phyloP scores from a whole-genome alignment of 2,888 invertebrate species.

The Drosophila setosimentum region DNA sequence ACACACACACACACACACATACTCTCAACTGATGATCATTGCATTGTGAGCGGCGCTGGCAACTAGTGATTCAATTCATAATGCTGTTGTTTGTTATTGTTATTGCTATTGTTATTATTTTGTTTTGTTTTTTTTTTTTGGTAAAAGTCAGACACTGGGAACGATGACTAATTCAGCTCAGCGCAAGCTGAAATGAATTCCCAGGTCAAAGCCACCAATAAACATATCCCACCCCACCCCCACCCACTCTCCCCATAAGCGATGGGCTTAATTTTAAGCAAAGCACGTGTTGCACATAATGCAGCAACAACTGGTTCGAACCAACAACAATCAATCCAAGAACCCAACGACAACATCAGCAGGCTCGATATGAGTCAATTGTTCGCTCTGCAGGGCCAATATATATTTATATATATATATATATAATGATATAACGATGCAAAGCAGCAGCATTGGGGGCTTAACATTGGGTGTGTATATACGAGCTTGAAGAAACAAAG shows the following conservation, averaged over 20 bases:
- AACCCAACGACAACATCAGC: constrained; percentile 42
- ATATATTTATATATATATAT: not conserved
- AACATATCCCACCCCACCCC: not conserved
- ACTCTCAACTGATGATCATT: constrained; percentile 5
- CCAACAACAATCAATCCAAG: constrained; percentile 54
- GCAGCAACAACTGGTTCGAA: constrained; percentile 66
- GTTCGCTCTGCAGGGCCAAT: constrained; percentile 35
- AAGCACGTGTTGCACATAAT: constrained; percentile 20
- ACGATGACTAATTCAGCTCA: constrained; percentile 54
- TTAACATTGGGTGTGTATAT: constrained; percentile 16
- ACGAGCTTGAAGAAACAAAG: constrained; percentile 34
- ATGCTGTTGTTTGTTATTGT: constrained; percentile 10
- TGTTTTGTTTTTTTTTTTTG: constrained; percentile 20
- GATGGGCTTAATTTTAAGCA: not conserved
- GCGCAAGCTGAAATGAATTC: constrained; percentile 67
- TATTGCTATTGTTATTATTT: constrained; percentile 15
- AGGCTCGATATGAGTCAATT: constrained; percentile 56
- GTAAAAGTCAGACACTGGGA: constrained; percentile 2
- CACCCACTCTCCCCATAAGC: not conserved
- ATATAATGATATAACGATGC: constrained; percentile 16
- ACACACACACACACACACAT: not conserved
- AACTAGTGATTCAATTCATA: constrained; percentile 42
- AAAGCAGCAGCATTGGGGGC: not conserved
- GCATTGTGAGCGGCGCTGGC: constrained; percentile 21
- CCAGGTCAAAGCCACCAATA: constrained; percentile 7